Evolutionary conservation across 2,888 invertebrate species (phyloP).

Genomic region (Sthenelais limicola): DNA sequence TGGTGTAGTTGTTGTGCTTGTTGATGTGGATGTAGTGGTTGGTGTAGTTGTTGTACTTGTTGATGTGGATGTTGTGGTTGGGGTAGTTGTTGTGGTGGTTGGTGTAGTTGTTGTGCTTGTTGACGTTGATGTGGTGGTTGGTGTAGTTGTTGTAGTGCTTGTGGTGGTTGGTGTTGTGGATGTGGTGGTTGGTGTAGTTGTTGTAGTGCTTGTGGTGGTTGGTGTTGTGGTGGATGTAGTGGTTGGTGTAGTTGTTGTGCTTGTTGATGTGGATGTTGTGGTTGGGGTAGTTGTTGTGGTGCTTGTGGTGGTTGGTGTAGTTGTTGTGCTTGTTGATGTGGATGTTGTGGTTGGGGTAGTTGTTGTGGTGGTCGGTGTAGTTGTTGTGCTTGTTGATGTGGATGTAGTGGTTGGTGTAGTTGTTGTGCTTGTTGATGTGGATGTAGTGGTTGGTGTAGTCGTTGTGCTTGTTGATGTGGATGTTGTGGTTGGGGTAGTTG

Average conservation of each 20-base stretch:
- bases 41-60: not conserved
- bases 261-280: too few relatives aligned
- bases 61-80: not conserved
- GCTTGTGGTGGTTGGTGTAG: too few relatives aligned
- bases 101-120: constrained; percentile 18
- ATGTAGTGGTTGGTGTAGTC: too few relatives aligned
- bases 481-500: not conserved
- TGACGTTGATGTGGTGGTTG: not conserved
- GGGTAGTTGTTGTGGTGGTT: not conserved
- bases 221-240: not conserved
- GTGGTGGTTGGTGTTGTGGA: constrained; percentile 1
- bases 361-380: not conserved
- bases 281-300: too few relatives aligned
- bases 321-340: too few relatives aligned
- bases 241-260: too few relatives aligned
- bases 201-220: not conserved
- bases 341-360: not conserved
- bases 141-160: not conserved
- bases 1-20: not conserved
- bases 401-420: not conserved
- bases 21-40: not conserved
- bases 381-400: constrained; percentile 2
- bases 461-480: too few relatives aligned
- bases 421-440: not conserved
- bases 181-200: not conserved